Conservation (phyloP, 2,888 invertebrate genomes). For the Leptopilina myrica region DNA sequence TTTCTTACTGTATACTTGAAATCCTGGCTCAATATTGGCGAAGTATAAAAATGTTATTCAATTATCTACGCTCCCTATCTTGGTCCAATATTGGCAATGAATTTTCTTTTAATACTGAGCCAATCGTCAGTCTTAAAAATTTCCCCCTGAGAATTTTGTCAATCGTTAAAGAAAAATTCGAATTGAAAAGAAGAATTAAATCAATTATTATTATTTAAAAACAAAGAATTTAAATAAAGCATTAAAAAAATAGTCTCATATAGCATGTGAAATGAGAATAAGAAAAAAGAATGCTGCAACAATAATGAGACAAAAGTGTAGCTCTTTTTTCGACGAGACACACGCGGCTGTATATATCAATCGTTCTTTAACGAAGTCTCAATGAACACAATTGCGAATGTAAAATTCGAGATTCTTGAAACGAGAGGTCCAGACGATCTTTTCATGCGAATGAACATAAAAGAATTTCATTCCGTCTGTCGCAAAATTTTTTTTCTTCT, state of each 20-base stretch:
- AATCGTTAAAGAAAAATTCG: no score
- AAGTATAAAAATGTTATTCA: no score
- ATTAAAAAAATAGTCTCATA: neutral
- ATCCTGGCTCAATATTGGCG: no score
- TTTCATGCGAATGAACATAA: constrained; percentile 3
- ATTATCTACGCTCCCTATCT: no score
- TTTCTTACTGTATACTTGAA: no score
- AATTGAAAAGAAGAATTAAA: no score
- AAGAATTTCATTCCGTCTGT: constrained; percentile 20
- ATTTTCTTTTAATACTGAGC: no score
- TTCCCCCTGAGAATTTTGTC: no score
- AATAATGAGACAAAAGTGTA: constrained; percentile 2
- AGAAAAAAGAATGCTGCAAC: neutral
- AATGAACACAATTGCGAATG: constrained; percentile 12
- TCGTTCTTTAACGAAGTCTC: constrained; percentile 16
- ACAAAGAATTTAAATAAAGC: neutral
- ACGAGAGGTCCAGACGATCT: neutral
- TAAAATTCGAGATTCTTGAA: constrained; percentile 12
- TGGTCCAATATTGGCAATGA: no score
- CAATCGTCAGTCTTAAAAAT: no score
- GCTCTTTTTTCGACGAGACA: neutral
- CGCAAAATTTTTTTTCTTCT: neutral
- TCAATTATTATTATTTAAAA: no score
- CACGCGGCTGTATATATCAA: neutral
- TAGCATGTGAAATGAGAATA: neutral